A percentile compares a stretch with the other conserved stretches of the same genome.
phyloP scores from a whole-genome alignment of 2,888 invertebrate species.

The Apotomis capreana region DNA sequence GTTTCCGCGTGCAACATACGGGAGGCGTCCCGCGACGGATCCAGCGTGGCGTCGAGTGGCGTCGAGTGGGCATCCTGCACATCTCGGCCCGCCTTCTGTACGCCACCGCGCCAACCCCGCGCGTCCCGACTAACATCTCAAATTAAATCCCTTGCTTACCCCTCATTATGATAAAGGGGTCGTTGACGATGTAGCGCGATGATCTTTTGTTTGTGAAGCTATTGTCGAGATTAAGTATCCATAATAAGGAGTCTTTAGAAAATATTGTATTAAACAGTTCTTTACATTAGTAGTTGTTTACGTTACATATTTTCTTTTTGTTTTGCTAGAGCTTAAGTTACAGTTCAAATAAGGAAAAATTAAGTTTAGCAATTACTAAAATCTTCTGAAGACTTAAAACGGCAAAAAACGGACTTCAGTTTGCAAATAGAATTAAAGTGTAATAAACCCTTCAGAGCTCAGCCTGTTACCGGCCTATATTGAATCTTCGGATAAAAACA shows the following conservation, averaged over 20 bases:
- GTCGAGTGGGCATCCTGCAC: constrained; percentile 61
- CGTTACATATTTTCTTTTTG: not conserved
- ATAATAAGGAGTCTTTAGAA: not conserved
- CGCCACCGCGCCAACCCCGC: constrained; percentile 45
- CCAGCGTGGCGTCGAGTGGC: constrained; percentile 60
- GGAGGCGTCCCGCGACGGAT: constrained; percentile 69
- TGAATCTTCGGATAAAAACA: no score
- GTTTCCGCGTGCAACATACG: constrained; percentile 29
- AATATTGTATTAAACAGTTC: not conserved
- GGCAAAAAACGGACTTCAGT: no score
- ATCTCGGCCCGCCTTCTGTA: constrained; percentile 58
- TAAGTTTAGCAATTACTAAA: no score
- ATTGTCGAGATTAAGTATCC: not conserved
- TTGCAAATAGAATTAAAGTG: no score
- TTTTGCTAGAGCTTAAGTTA: not conserved
- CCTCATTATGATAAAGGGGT: constrained; percentile 40
- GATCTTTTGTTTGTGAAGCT: constrained; percentile 29
- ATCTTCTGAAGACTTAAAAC: no score
- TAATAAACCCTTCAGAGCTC: no score
- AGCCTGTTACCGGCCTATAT: no score
- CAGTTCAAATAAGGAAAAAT: no score
- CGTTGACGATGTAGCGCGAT: constrained; percentile 25
- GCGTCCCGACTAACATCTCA: constrained; percentile 55
- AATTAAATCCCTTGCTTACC: constrained; percentile 49
- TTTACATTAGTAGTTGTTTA: not conserved